Evolutionary conservation across 2,113 vertebrate species (phyloP), one percentile per base, ranked within the genome.

Genomic region (Piaya cayana): DNA sequence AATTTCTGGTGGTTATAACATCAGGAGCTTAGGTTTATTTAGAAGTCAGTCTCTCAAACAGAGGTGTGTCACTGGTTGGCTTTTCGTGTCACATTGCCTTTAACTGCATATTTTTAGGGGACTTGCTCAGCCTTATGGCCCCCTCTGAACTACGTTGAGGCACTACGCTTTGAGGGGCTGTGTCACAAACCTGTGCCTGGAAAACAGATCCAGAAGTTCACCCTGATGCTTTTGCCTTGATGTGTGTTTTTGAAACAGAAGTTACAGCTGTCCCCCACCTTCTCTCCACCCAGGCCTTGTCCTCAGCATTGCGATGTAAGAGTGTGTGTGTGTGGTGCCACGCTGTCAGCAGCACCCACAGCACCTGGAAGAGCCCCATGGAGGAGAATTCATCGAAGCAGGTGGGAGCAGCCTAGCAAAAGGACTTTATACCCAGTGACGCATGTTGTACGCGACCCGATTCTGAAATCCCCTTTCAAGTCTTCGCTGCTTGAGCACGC

Each of bases 401-500:
- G 56, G 6, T 49, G 64, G 0, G 4, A 75, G 81, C 81, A 59
- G 67, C 65, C 62, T 37, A 3, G 82, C 63, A 15, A 20, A 36
- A 68, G 74, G 70, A 30, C 56, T 83, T 82, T 53, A 8, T n/a
- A 25, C 37, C 47, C 43, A 8, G 89, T 92, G 96, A 94, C 82
- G 60, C 64, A 56, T 3, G 22, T 55, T 45, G 59, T 27, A 7
- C 4, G 0, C 43, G 8, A 43, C 92, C 77, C 92, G 4, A 2
- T 59, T 85, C 90, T 83, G 70, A 97, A 96, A 97, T 96, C 93
- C 70, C 85, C 85, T 95, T 56, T 89, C 52, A 30, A 74, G 90
- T 49, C 94, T 86, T 37, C 53, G 5, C 80, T 58, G 80, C 85
- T 94, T 59, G 76, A 95, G 50, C 70, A 36, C 83, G 37, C 62